Percentiles rank a stretch among this genome's conserved stretches.
Evolutionary conservation across 2,888 invertebrate species (phyloP).

Genomic region (Epinotia nisella): DNA sequence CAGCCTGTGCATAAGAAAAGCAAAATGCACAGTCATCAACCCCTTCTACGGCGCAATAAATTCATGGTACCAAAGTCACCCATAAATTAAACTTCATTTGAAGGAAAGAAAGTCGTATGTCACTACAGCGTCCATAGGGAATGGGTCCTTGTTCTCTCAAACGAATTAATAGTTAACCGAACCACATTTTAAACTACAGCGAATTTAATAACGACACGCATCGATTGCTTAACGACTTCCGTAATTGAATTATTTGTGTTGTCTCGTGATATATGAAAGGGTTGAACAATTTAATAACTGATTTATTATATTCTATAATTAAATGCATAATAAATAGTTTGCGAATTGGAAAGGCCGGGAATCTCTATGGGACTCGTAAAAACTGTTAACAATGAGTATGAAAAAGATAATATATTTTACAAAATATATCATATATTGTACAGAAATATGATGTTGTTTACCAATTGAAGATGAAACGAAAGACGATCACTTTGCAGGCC

Average conservation of each 20-base stretch:
- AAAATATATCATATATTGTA: no score
- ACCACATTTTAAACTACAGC: slow-evolving; percentile 79
- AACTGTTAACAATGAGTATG: not conserved
- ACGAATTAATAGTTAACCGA: slow-evolving; percentile 77
- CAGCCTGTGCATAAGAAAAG: slow-evolving; percentile 35
- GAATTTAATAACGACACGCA: slow-evolving; percentile 80
- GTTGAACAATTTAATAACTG: slow-evolving; percentile 63
- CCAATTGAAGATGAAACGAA: no score
- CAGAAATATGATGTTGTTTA: no score
- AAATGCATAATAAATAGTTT: slow-evolving; percentile 37
- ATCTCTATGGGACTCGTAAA: not conserved
- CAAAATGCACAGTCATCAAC: slow-evolving; percentile 42
- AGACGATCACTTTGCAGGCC: no score
- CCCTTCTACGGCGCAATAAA: slow-evolving; percentile 45
- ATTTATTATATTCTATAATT: slow-evolving; percentile 51
- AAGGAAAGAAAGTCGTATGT: slow-evolving; percentile 5
- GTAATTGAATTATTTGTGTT: slow-evolving; percentile 73
- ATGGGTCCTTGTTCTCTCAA: slow-evolving; percentile 46
- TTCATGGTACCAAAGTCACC: slow-evolving; percentile 23
- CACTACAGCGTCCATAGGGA: not conserved
- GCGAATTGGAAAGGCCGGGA: not conserved
- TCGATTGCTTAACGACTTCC: slow-evolving; percentile 79
- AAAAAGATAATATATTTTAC: no score
- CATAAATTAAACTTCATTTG: slow-evolving; percentile 63
- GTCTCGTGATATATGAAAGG: slow-evolving; percentile 64